Evolutionary conservation across 2,888 invertebrate species (phyloP).

Genomic region (Heliconius ismenius): DNA sequence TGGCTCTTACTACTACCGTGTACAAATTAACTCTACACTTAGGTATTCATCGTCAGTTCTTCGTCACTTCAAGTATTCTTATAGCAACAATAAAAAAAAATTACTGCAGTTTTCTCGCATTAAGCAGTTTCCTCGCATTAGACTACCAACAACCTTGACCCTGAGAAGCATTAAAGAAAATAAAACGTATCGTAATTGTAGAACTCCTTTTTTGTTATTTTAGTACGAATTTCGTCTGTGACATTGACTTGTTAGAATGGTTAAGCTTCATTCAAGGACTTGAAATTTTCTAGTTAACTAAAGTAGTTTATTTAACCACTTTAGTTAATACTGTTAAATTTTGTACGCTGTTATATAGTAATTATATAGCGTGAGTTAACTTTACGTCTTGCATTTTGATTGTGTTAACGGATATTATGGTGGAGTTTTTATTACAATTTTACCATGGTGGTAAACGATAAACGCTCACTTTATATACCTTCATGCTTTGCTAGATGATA

Average conservation of each 20-base stretch:
- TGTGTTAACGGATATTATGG: not conserved
- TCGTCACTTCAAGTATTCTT: too few species aligned
- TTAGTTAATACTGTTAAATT: not conserved
- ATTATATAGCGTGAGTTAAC: not conserved
- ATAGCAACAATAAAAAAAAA: too few species aligned
- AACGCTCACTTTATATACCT: not conserved
- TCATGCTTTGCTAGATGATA: not conserved
- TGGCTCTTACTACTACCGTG: too few species aligned
- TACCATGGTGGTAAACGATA: not conserved
- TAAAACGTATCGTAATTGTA: too few species aligned
- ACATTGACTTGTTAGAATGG: not conserved
- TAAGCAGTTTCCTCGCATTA: too few species aligned
- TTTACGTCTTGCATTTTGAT: not conserved
- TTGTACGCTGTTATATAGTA: not conserved
- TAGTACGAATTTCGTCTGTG: not conserved
- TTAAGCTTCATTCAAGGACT: not conserved
- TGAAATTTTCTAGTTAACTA: not conserved
- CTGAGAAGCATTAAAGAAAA: too few species aligned
- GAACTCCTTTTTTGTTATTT: too few species aligned
- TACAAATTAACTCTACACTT: too few species aligned
- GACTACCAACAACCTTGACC: too few species aligned
- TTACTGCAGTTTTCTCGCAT: too few species aligned
- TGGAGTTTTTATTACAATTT: not conserved
- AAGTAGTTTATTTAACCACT: not conserved
- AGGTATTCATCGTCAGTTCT: too few species aligned